Percentiles rank a stretch among this genome's conserved stretches.
These are phyloP conservation scores for Rhodinocichla rosea DNA, from an alignment of 2,113 vertebrate species.

Conservation along the genomic window DNA sequence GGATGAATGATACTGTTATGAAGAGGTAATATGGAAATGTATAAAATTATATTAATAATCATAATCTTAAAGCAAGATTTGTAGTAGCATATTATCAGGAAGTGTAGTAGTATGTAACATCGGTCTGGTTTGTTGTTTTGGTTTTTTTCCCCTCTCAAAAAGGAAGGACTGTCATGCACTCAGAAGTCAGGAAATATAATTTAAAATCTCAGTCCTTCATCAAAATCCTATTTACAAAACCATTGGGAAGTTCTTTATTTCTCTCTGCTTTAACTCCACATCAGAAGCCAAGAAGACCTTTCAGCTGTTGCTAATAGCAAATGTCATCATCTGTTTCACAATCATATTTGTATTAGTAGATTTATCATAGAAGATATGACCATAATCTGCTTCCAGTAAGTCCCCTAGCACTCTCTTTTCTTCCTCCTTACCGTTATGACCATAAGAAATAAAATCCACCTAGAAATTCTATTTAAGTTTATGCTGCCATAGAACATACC, in stretches of 20 bases:
- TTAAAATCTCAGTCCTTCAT: background rate
- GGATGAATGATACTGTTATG: background rate
- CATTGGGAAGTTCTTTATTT: background rate
- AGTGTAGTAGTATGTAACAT: background rate
- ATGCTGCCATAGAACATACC: background rate
- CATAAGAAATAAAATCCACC: background rate
- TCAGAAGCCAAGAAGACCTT: background rate
- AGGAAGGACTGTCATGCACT: background rate
- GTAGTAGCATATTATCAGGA: background rate
- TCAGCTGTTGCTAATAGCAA: background rate
- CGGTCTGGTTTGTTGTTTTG: background rate
- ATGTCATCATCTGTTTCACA: background rate
- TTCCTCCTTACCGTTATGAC: background rate
- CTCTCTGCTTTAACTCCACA: background rate
- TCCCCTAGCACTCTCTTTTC: background rate
- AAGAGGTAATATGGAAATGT: background rate
- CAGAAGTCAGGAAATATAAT: background rate
- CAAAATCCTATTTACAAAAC: background rate
- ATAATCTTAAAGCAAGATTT: background rate
- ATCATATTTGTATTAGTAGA: background rate
- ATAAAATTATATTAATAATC: background rate
- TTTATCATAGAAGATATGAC: background rate
- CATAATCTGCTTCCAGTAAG: background rate
- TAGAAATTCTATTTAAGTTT: background rate
- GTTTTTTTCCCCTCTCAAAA: background rate